Evolutionary conservation across 2,113 vertebrate genomes (phyloP).

Genomic region (Mesoclemmys tuberculata): DNA sequence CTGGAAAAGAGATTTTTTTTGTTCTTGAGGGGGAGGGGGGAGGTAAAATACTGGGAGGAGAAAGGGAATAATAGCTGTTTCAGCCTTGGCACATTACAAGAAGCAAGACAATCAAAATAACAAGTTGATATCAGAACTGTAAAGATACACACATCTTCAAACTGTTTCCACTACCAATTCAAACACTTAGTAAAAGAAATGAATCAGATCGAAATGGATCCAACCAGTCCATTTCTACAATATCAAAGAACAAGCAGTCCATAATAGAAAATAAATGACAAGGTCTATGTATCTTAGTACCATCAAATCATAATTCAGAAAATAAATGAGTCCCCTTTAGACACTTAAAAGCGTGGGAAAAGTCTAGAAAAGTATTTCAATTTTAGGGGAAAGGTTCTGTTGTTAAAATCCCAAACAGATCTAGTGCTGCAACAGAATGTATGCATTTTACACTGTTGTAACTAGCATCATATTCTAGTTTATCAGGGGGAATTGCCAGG

Average conservation of each 20-base stretch:
- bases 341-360: neutral
- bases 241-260: neutral
- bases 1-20: neutral
- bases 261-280: neutral
- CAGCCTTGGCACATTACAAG: neutral
- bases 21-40: neutral
- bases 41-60: neutral
- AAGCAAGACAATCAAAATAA: neutral
- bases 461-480: neutral
- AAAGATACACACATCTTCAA: neutral
- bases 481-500: neutral
- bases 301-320: neutral
- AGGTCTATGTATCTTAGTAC: neutral
- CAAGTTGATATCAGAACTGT: neutral
- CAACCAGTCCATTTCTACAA: neutral
- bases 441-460: fast-evolving
- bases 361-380: neutral
- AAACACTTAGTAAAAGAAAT: neutral
- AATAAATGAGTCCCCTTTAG: neutral
- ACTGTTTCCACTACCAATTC: neutral
- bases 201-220: neutral
- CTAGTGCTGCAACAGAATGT: neutral
- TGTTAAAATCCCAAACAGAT: neutral
- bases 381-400: neutral
- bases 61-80: neutral